Percentiles rank a stretch among this genome's conserved stretches.
Evolutionary conservation across 2,797 vertebrate genomes (phyloP).

Genomic region (Bradypus variegatus): DNA sequence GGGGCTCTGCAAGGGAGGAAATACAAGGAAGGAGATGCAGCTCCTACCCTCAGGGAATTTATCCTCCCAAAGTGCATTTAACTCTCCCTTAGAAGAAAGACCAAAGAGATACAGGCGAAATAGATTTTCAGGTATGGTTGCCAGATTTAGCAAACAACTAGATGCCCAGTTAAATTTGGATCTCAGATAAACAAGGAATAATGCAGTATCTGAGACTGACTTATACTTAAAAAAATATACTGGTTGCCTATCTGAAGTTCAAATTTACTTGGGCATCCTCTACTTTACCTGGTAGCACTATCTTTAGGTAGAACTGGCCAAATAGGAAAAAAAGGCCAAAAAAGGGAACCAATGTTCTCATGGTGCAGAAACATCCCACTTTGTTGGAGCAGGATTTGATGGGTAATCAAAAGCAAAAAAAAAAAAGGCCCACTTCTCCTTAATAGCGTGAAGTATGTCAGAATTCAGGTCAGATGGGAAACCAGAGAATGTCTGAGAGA

Average conservation of each 20-base stretch:
- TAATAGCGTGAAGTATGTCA: neutral
- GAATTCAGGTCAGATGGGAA: neutral
- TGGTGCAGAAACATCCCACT: neutral
- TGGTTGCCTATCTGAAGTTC: neutral
- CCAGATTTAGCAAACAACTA: neutral
- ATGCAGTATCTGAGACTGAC: neutral
- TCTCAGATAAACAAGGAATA: neutral
- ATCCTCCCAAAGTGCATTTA: neutral
- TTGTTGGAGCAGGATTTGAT: neutral
- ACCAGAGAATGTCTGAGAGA: neutral
- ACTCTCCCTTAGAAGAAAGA: neutral
- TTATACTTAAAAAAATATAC: neutral
- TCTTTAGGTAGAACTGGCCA: neutral
- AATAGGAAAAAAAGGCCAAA: neutral
- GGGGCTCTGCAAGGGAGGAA: neutral
- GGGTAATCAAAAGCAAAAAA: neutral
- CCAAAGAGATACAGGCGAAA: neutral
- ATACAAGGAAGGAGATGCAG: neutral
- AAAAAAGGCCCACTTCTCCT: neutral
- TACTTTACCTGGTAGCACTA: neutral
- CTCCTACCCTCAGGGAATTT: neutral
- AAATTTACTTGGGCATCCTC: neutral
- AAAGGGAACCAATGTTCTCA: neutral
- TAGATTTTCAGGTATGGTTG: neutral
- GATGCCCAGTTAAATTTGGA: neutral